Base-by-base conservation (phyloP, 2,797 vertebrate genomes). In the Muscicapa striata region DNA sequence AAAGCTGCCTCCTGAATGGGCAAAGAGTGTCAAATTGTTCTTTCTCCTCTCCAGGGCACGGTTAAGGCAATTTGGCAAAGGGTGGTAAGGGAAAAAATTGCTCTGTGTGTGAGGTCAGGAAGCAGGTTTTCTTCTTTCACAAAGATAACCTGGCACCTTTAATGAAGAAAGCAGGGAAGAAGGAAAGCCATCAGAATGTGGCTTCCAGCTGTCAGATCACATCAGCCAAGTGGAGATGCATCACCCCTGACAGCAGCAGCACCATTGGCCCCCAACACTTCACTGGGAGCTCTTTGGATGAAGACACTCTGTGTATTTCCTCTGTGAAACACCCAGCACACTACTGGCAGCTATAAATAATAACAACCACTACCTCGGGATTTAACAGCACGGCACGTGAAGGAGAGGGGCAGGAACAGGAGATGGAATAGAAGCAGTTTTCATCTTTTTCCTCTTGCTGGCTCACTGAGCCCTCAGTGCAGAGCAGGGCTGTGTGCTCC, bases 51-150 rank as follows among this genome's bases (percentile, higher is more conserved):
- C 63, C 80, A 38, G 87, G 86, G 93, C 85, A 91, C 72, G 70
- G 91, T 90, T 91, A 88, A 77, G 81, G 84, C 64, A 77, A 88
- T 91, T 94, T 96, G 94, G 95, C 95, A 96, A 74, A 93, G 80
- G 52, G 59, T 30, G 76, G 52, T 41, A 77, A 82, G 41, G 80
- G 93, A 94, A 94, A 94, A 89, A 94, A 82, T 48, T 88, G 49
- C 87, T 94, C 76, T 38, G 70, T 12, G 86, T 84, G 95, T 29
- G 91, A 63, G 95, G 93, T 93, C 94, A 89, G 91, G 95, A 96
- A 94, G 63, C 74, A 85, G 74, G 64, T 62, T 94, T 69, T 43
- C 63, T 68, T 46, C 85, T 64, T 41, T 55, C 0, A 0, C 80
- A 69, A n/a, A 80, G 93, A 91, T 70, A 94, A 94, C 81, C 83